Percentiles rank a stretch among this genome's conserved stretches.
phyloP scores from a whole-genome alignment of 1,140 invertebrate species.

The Ips typographus region DNA sequence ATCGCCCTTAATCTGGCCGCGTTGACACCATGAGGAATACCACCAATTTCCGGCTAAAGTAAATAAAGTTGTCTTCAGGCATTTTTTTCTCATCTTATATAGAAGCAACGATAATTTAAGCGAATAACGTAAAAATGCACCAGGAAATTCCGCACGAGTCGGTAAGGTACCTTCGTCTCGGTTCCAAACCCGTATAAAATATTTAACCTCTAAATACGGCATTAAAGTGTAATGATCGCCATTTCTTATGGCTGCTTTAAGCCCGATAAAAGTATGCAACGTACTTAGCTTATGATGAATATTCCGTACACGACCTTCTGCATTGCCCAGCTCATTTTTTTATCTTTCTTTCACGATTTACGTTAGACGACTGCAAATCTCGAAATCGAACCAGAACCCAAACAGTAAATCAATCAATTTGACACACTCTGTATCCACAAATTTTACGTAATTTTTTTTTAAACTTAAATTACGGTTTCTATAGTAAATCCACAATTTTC shows the following conservation, averaged over 20 bases:
- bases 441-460: no score
- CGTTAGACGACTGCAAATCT: no score
- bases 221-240: conserved; percentile 27
- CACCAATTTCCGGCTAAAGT: conserved; percentile 24
- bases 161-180: conserved; percentile 19
- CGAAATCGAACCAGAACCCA: no score
- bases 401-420: no score
- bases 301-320: no score
- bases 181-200: conserved; percentile 26
- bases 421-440: no score
- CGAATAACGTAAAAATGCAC: conserved; percentile 18
- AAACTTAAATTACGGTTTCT: no score
- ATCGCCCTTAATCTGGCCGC: conserved; percentile 3
- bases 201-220: conserved; percentile 32
- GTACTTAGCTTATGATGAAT: no score
- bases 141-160: conserved; percentile 22
- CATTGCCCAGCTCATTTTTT: no score
- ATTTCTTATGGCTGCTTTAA: conserved; percentile 18
- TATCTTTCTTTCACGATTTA: no score
- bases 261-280: no score
- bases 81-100: conserved; percentile 25
- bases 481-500: no score
- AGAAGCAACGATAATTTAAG: conserved; percentile 25
- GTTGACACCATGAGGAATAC: conserved; percentile 20
- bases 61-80: conserved; percentile 23